A percentile compares a stretch with the other conserved stretches of the same genome.
These are phyloP conservation scores for Pterocles gutturalis DNA, from an alignment of 2,113 vertebrate genomes.

Conservation along the genomic window DNA sequence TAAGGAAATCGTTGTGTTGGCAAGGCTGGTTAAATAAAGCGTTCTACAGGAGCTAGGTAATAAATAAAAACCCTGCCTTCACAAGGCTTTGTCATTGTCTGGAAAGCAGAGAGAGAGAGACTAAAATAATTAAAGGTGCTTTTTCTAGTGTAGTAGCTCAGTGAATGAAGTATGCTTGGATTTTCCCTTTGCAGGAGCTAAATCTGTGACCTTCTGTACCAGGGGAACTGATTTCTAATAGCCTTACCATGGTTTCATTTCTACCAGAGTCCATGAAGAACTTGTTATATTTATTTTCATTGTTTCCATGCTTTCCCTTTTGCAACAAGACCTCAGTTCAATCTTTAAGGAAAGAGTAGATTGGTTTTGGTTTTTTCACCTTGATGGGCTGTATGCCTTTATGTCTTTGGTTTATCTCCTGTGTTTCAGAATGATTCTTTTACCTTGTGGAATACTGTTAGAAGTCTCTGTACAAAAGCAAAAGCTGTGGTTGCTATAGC, in stretches of 20 bases:
- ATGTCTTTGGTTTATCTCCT: slow-evolving; percentile 30
- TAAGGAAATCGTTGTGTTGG: slow-evolving; percentile 15
- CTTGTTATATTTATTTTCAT: slow-evolving; percentile 5
- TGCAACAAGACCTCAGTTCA: accelerated
- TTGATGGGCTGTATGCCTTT: not conserved
- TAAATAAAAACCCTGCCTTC: slow-evolving; percentile 22
- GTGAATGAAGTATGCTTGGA: slow-evolving; percentile 18
- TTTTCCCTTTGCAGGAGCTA: slow-evolving; percentile 23
- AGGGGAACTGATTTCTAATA: slow-evolving; percentile 7
- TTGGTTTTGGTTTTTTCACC: not conserved
- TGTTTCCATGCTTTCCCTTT: not conserved
- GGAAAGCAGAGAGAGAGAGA: not conserved
- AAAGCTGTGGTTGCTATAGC: slow-evolving; percentile 87
- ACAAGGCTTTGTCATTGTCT: not conserved
- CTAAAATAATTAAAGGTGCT: slow-evolving; percentile 50
- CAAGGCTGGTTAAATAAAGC: slow-evolving; percentile 15
- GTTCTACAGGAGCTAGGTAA: slow-evolving; percentile 14
- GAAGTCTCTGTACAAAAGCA: slow-evolving; percentile 77
- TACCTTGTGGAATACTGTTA: slow-evolving; percentile 77
- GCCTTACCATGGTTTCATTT: not conserved
- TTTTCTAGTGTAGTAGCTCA: slow-evolving; percentile 4
- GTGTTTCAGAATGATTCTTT: slow-evolving; percentile 60
- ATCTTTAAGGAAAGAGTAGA: not conserved
- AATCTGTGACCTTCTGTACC: slow-evolving; percentile 6
- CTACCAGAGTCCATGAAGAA: not conserved